Evolutionary conservation across 2,113 vertebrate species (phyloP), one percentile per base, ranked within the genome.

Genomic region (Amazona guildingii): DNA sequence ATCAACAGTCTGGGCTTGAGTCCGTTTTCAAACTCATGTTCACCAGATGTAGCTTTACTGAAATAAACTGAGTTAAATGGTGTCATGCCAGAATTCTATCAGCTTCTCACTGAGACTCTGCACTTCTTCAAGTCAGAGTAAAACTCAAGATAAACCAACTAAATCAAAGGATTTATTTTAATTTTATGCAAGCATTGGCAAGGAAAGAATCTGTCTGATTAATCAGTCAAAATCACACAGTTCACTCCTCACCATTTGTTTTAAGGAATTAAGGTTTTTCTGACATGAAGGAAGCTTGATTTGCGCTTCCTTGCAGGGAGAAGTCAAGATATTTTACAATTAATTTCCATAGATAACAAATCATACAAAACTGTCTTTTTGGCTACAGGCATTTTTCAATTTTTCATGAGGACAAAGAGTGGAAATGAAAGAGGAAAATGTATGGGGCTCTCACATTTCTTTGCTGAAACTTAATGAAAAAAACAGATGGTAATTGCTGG

Each of bases 401-500:
- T 96, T 96, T 91, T 96, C 92, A 86, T 83, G 76, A 78, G 17
- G 17, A 80, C 54, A 80, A 48, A 84, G 52, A 76, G 82, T 95
- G 39, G 82, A 93, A 92, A 92, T 49, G 37, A 86, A 84, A 91
- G 81, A 88, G 85, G 51, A 90, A 91, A 96, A 93, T 81, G 24
- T 70, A 89, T 81, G 23, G 5, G 33, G 28, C 66, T 91, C 88
- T 89, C 76, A 93, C 52, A 90, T 91, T 96, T 95, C 91, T 92
- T 83, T 87, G 35, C 69, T 76, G 64, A 72, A 89, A 82, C 43
- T 51, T 84, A 94, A 96, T 92, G 84, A 88, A 83, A 73, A 94
- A 97, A 92, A 14, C 91, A 96, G 76, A 92, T 93, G 92, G 70
- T 35, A 85, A 80, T 86, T 82, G 18, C 51, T 84, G 57, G 72